Base-by-base conservation (phyloP, 2,113 vertebrate genomes). In the Rhinoderma darwinii region DNA sequence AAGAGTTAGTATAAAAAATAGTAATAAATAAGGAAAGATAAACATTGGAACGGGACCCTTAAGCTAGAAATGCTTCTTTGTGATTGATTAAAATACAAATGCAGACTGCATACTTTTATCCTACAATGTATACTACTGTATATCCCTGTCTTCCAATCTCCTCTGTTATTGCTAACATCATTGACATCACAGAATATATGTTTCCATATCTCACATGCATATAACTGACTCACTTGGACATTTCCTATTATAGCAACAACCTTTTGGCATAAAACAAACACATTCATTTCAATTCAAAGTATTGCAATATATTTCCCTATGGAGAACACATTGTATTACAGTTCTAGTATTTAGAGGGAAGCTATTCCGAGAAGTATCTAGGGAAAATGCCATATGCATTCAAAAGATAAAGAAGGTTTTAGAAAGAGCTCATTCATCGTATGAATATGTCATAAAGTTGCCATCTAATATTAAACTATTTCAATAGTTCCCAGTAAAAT, bases 301-400 rank as follows among this genome's bases (percentile, higher is more conserved):
- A 80, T 37, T 80, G 35, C 51, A 80, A 56, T 59, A 80, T 80
- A 80, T 80, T 80, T 80, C 77, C 77, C 50, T 59, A 56, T 80
- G 77, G 77, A 80, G 35, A 59, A 56, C 47, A 61, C 77, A 59
- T 41, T 72, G 68, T 72, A 80, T 56, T 80, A 80, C 59, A 80
- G 30, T 37, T 25, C 54, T 61, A 59, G 51, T 80, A 80, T 80
- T 80, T 80, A 56, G 51, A 56, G 20, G 51, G 51, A 56, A 80
- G 77, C 50, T 15, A 80, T 80, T 80, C 77, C 30, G 20, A 54
- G 47, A 50, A 47, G 17, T 51, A 47, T 51, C 75, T 32, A 22
- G 75, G 75, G 75, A 77, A 4, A 32, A 51, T 7, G n/a, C 18
- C 47, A 77, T 77, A 14, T 77, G 27, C 43, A 77, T 77, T 50